Conservation (phyloP, 2,888 invertebrate genomes). For the Andricus curvator region DNA sequence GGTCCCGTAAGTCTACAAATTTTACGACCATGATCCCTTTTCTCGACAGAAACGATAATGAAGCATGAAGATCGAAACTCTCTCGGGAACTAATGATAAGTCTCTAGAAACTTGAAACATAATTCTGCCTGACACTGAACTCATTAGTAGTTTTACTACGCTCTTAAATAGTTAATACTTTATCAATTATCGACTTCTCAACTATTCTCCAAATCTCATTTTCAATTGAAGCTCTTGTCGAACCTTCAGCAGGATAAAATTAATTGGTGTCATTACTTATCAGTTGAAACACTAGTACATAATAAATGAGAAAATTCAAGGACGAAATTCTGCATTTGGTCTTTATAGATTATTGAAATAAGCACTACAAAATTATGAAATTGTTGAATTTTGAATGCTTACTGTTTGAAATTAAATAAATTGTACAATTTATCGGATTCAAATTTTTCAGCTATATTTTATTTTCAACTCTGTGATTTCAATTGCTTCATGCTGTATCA, state of each 20-base stretch:
- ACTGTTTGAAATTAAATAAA: too few relatives aligned
- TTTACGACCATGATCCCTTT: constrained; percentile 13
- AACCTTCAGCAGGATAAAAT: background rate
- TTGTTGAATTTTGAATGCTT: too few relatives aligned
- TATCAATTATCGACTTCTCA: constrained; percentile 31
- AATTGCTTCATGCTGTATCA: too few relatives aligned
- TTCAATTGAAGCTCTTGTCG: constrained; percentile 5
- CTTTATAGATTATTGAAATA: too few relatives aligned
- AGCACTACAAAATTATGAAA: too few relatives aligned
- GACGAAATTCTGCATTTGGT: too few relatives aligned
- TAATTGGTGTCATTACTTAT: background rate
- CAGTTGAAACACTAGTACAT: background rate
- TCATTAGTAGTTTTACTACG: constrained; percentile 20
- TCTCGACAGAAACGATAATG: constrained; percentile 10
- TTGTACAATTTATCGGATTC: too few relatives aligned
- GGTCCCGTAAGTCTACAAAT: background rate
- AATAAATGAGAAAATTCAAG: too few relatives aligned
- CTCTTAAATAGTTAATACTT: constrained; percentile 27
- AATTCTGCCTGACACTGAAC: constrained; percentile 27
- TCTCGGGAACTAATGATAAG: constrained; percentile 36
- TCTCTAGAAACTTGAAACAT: constrained; percentile 29
- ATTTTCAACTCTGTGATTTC: too few relatives aligned
- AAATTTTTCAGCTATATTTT: too few relatives aligned
- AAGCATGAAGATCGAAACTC: constrained; percentile 34
- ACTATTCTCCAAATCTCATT: constrained; percentile 5